Conservation (phyloP, 2,888 invertebrate species). For the Trypoxylon attenuatum region DNA sequence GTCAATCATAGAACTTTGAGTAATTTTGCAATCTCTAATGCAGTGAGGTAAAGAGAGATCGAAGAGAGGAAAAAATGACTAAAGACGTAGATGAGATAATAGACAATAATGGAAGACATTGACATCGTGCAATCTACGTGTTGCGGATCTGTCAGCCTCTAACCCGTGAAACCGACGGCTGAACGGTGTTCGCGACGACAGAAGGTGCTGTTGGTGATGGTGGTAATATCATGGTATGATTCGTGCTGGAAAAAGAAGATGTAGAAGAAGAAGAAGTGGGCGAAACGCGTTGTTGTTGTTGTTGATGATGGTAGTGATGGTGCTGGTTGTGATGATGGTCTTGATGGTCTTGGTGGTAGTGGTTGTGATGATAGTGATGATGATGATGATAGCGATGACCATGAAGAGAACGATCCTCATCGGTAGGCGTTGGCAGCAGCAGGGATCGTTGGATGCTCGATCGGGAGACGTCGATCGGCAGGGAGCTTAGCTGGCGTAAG, state of each 20-base stretch:
- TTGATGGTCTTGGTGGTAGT: slow-evolving; percentile 45
- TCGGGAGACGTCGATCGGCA: slow-evolving; percentile 40
- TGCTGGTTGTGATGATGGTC: too few species aligned
- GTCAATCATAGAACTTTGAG: too few species aligned
- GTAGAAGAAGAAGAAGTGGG: slow-evolving; percentile 68
- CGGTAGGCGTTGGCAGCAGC: slow-evolving; percentile 22
- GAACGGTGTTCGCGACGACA: slow-evolving; percentile 47
- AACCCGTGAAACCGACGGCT: slow-evolving; percentile 67
- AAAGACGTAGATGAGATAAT: slow-evolving; percentile 2
- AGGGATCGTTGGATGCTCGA: slow-evolving; percentile 43
- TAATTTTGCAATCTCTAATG: too few species aligned
- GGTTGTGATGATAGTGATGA: slow-evolving; percentile 45
- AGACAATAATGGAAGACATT: slow-evolving; percentile 26
- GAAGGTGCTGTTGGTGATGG: slow-evolving; percentile 62
- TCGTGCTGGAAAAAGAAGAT: slow-evolving; percentile 71
- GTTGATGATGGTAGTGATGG: slow-evolving; percentile 48
- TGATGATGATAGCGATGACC: slow-evolving; percentile 22
- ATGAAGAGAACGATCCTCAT: slow-evolving; percentile 20
- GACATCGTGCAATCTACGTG: slow-evolving; percentile 60
- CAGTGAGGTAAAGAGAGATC: background rate
- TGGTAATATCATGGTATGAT: slow-evolving; percentile 69
- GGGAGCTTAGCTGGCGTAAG: slow-evolving; percentile 41
- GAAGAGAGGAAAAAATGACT: background rate
- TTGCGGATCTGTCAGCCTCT: slow-evolving; percentile 61
- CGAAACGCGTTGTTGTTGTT: slow-evolving; percentile 56